Evolutionary conservation across 2,797 vertebrate species (phyloP).

Genomic region (Clarias laeviceps): DNA sequence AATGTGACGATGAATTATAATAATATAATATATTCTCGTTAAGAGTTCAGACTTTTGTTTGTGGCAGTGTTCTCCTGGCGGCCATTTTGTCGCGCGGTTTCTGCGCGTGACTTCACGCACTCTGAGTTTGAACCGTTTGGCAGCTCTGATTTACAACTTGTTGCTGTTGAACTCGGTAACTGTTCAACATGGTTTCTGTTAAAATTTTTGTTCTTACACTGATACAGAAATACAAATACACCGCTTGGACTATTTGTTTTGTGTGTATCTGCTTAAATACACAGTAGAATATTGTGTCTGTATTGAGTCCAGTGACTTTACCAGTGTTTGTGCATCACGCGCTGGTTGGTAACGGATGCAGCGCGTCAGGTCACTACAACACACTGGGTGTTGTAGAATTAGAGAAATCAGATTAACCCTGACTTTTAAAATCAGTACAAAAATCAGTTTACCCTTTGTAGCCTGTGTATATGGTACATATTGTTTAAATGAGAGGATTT

Average conservation of each 20-base stretch:
- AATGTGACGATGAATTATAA: no score
- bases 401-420: not conserved
- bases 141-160: constrained; percentile 30
- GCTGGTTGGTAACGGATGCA: not conserved
- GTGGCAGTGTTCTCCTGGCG: not conserved
- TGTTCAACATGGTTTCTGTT: not conserved
- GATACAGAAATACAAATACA: not conserved
- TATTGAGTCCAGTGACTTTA: not conserved
- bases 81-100: not conserved
- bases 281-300: not conserved
- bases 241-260: not conserved
- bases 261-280: not conserved
- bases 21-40: not conserved
- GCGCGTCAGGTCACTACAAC: not conserved
- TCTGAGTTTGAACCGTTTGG: constrained; percentile 44
- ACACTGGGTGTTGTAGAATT: no score
- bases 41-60: constrained; percentile 29
- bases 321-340: not conserved
- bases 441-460: not conserved
- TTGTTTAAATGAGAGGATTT: not conserved
- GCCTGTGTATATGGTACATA: not conserved
- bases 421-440: not conserved
- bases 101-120: constrained; percentile 17
- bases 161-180: not conserved
- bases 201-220: not conserved